Percentiles rank a stretch among this genome's conserved stretches.
phyloP scores from a whole-genome alignment of 2,113 vertebrate genomes.

The Ophiodon elongatus region DNA sequence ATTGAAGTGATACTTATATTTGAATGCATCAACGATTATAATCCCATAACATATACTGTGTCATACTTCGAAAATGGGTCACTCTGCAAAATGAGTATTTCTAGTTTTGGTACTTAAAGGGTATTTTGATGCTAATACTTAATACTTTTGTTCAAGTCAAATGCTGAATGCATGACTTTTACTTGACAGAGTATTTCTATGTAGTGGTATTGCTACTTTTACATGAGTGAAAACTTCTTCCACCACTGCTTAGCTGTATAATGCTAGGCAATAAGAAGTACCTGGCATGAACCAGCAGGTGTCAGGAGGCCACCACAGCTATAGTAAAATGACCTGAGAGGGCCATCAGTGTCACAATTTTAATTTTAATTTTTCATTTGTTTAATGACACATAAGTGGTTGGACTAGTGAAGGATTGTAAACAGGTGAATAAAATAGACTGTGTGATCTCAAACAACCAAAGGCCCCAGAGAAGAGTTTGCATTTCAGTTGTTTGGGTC shows the following conservation, averaged over 20 bases:
- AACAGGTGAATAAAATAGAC: slow-evolving; percentile 7
- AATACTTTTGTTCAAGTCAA: neutral
- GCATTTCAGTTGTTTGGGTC: neutral
- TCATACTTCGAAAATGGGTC: neutral
- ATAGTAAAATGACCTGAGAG: neutral
- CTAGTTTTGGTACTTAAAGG: neutral
- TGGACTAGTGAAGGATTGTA: slow-evolving; percentile 15
- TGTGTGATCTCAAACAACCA: neutral
- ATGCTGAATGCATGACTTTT: neutral
- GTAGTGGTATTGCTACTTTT: slow-evolving; percentile 2
- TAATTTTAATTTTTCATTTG: too few species aligned
- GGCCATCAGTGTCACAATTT: neutral
- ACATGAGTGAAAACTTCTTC: neutral
- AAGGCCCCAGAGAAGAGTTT: neutral
- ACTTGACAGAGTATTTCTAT: neutral
- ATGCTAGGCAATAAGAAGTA: neutral
- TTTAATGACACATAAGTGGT: neutral
- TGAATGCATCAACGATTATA: neutral
- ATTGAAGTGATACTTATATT: neutral
- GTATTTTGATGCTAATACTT: neutral
- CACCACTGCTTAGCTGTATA: neutral
- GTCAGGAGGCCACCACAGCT: slow-evolving; percentile 20
- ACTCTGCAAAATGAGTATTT: neutral
- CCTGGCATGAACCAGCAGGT: slow-evolving; percentile 32
- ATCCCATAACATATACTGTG: neutral